Base-by-base conservation (phyloP, 2,797 vertebrate genomes). In the Thalassophryne amazonica region DNA sequence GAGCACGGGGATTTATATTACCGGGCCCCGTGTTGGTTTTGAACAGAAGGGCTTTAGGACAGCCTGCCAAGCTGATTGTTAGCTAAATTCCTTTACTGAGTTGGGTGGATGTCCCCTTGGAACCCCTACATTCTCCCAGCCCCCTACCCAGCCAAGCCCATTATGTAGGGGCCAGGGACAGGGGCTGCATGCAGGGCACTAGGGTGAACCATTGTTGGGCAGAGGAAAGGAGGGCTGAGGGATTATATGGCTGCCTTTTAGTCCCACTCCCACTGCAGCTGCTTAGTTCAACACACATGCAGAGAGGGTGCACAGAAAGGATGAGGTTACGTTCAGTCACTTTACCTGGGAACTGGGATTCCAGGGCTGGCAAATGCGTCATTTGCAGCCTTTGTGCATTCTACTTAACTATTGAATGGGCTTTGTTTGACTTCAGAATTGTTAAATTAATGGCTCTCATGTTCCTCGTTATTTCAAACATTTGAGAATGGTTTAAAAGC, bases 191-290 rank as follows among this genome's bases (percentile, higher is more conserved):
- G 62, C 50, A 79, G 80, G 78, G 67, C 71, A 84, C 68, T 64
- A 68, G 77, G 67, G 83, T 73, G 65, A 46, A 77, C 72, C 66
- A 77, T 86, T 87, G 76, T 85, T 51, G 69, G 66, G 19, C 43
- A 49, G 38, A 46, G 56, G 41, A 45, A 62, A 65, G 65, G 70
- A 58, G 42, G 57, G 61, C 29, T 51, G 13, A 57, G 56, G 78
- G 78, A 81, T 84, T 88, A 81, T 64, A 76, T 49, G 36, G 34
- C 41, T 71, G 77, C 74, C 78, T 85, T 89, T 88, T 81, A 85
- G 79, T 65, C 71, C 57, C 38, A 43, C 57, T 74, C 67, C 67
- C 68, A 41, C 60, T 55, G 61, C 78, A 86, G 81, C 80, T 84
- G 81, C 80, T 70, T 64, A 54, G 55, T 76, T 80, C 64, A 69